Conservation (phyloP, 1,140 invertebrate genomes). For the Drosophila biarmipes region DNA sequence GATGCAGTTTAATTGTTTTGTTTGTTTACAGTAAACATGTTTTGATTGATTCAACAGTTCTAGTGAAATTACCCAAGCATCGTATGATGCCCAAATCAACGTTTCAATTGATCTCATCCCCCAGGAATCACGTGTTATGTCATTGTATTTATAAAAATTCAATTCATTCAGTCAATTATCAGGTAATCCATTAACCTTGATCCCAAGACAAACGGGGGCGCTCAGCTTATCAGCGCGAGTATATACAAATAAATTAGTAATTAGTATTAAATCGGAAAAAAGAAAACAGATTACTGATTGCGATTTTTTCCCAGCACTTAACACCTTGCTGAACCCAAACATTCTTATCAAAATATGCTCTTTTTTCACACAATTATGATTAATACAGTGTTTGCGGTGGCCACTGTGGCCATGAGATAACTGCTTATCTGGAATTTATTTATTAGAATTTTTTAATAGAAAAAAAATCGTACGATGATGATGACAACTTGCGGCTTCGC, state of each 20-base stretch:
- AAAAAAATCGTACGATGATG: slow-evolving; percentile 22
- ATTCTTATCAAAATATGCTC: slow-evolving; percentile 18
- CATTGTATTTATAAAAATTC: slow-evolving; percentile 4
- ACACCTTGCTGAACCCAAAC: neutral
- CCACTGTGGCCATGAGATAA: slow-evolving; percentile 15
- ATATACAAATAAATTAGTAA: slow-evolving; percentile 38
- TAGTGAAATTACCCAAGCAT: slow-evolving; percentile 10
- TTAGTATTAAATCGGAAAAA: slow-evolving; percentile 38
- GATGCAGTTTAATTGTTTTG: slow-evolving; percentile 72
- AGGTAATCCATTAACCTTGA: slow-evolving; percentile 51
- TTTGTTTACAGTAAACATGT: slow-evolving; percentile 57
- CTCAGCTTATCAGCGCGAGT: slow-evolving; percentile 28
- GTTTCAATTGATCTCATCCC: slow-evolving; percentile 6
- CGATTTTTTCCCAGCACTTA: slow-evolving; percentile 25
- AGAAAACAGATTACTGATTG: slow-evolving; percentile 5
- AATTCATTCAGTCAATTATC: slow-evolving; percentile 20
- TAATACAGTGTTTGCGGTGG: neutral
- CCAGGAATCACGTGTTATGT: slow-evolving; percentile 39
- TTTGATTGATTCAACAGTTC: slow-evolving; percentile 50
- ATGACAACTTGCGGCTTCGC: slow-evolving; percentile 15
- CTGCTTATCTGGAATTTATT: slow-evolving; percentile 2
- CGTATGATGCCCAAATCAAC: slow-evolving; percentile 7
- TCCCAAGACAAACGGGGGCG: slow-evolving; percentile 9
- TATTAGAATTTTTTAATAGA: neutral
- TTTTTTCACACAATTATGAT: slow-evolving; percentile 17